phyloP scores from a whole-genome alignment of 2,113 vertebrate species.

The Cettia cetti region DNA sequence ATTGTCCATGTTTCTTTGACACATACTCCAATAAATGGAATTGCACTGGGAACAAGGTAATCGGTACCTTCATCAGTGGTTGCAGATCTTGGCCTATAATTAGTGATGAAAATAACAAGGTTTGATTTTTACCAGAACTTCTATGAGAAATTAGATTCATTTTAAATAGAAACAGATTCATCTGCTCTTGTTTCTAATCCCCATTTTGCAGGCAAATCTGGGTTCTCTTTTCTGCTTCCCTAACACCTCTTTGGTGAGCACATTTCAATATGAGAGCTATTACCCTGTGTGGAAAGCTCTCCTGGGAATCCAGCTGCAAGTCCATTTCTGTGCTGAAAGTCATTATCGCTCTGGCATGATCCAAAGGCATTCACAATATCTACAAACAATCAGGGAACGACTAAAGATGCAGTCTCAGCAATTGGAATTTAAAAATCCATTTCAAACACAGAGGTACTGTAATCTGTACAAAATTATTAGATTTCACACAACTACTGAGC shows the following conservation, averaged over 20 bases:
- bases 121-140: constrained; percentile 9
- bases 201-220: neutral
- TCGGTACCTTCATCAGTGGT: neutral
- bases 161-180: neutral
- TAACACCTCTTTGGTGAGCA: neutral
- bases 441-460: constrained; percentile 46
- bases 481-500: constrained; percentile 36
- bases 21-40: neutral
- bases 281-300: neutral
- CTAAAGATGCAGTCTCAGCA: neutral
- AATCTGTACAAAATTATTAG: constrained; percentile 61
- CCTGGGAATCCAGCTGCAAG: constrained; percentile 18
- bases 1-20: neutral
- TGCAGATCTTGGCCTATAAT: neutral
- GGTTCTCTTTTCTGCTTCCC: neutral
- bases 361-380: neutral
- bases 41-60: neutral
- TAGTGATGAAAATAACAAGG: neutral
- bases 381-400: constrained; percentile 37
- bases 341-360: constrained; percentile 11
- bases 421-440: constrained; percentile 52
- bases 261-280: constrained; percentile 21
- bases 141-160: neutral
- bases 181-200: neutral
- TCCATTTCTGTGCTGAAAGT: constrained; percentile 23